Base-by-base conservation (phyloP, 2,113 vertebrate species). In the Lamprologus ornatipinnis region DNA sequence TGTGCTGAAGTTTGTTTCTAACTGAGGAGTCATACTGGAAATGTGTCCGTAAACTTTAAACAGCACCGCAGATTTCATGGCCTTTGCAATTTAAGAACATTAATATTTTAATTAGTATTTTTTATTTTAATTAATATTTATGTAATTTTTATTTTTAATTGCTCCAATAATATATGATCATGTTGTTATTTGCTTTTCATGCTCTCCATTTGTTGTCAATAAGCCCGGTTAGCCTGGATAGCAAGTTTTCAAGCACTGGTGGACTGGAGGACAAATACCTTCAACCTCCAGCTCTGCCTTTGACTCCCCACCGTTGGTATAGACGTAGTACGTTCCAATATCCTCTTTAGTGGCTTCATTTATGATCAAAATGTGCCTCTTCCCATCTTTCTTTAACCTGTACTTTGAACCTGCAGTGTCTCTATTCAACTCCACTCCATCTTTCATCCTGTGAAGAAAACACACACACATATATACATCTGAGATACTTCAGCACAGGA, bases 321-420 rank as follows among this genome's bases (percentile, higher is more conserved):
- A 86, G 83, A 96, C 96, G n/a, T 96, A 79, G 87, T 96, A 99
- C 60, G 53, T 97, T 0, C 98, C 98, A 0, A 92, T 89, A 57
- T 99, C 98, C 49, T 98, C 97, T 86, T 88, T 93, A 9, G 84
- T 88, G 14, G 97, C 97, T 17, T 99, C 98, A 0, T 96, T 97
- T 92, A 97, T 97, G 91, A 98, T 97, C 91, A 99, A 95, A 28
- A 96, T 91, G 68, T 99, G 98, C 13, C 95, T 97, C 91, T 93
- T 97, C 6, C 98, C 98, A 1, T 98, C 98, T 85, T 98, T 99
- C 94, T 98, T 99, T 88, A 99, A 96, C 89, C 98, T 97, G 90
- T 97, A 98, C 91, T 97, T 98, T 4, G 97, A 97, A 68, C 94
- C 94, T 8, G 94, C 92, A 1, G 73, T 92, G 1, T 98, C 98